phyloP scores from a whole-genome alignment of 2,797 vertebrate species.

The Mormyrus proboscirostris region DNA sequence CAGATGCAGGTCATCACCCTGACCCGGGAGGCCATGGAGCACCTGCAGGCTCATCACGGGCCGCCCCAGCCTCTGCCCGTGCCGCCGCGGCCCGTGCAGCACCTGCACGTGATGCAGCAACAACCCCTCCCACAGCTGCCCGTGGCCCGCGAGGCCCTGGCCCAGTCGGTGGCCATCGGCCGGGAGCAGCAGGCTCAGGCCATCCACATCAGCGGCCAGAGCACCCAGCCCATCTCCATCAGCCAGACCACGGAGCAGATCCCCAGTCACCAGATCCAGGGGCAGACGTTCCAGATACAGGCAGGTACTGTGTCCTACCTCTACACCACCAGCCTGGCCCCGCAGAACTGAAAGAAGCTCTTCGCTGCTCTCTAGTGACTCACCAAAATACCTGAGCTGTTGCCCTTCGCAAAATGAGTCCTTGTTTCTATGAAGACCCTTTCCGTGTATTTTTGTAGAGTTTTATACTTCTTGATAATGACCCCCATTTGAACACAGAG shows the following conservation, averaged over 20 bases:
- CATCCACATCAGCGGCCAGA: slow-evolving; percentile 56
- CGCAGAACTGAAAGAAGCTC: slow-evolving; percentile 40
- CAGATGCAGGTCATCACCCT: slow-evolving; percentile 89
- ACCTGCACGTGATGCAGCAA: slow-evolving; percentile 54
- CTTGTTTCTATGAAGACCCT: background rate
- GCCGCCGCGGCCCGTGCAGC: slow-evolving; percentile 49
- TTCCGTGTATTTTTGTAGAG: slow-evolving; percentile 13
- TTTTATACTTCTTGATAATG: background rate
- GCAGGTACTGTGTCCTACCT: slow-evolving; percentile 62
- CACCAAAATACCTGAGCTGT: background rate
- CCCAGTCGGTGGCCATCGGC: slow-evolving; percentile 28
- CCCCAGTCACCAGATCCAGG: slow-evolving; percentile 59
- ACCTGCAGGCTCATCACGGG: slow-evolving; percentile 72
- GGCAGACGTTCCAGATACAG: slow-evolving; percentile 70
- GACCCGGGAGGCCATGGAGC: slow-evolving; percentile 83
- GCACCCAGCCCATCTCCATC: slow-evolving; percentile 59
- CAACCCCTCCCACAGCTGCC: slow-evolving; percentile 47
- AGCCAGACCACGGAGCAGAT: slow-evolving; percentile 64
- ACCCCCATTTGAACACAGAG: background rate
- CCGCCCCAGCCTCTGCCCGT: slow-evolving; percentile 62
- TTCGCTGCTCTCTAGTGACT: background rate
- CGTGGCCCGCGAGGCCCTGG: slow-evolving; percentile 29
- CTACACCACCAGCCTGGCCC: slow-evolving; percentile 56
- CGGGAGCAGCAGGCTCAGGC: slow-evolving; percentile 60
- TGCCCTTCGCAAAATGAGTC: background rate